Evolutionary conservation across 2,888 invertebrate genomes (phyloP), one percentile per base, ranked within the genome.

Genomic region (Lacanobia oleracea): DNA sequence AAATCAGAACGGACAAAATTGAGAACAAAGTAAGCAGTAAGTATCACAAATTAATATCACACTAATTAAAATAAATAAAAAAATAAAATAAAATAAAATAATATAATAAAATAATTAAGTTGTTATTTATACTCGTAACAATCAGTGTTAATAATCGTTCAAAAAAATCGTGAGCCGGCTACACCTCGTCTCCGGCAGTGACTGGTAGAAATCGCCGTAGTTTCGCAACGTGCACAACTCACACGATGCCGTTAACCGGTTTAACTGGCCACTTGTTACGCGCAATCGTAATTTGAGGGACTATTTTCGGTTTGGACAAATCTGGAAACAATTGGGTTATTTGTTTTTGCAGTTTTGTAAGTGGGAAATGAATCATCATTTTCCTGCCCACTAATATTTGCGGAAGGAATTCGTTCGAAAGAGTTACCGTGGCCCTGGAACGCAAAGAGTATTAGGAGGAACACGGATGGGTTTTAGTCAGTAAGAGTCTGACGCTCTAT

Each of bases 241-340:
- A 79, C 65, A 73, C 71, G 23, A 53, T 51, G 65, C 69, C 50
- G 59, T 69, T 70, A 69, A 70, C 72, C 73, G 71, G 77, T 73
- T 33, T 70, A 71, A 75, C 77, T 72, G 72, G 56, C 85, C 73
- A 83, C 75, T 83, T 79, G 83, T 80, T 85, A 85, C 83, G 61
- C 68, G 53, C 62, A 59, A 62, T 60, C 72, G 82, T 79, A 66
- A 72, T 81, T 70, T 71, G 81, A 77, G 75, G 60, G 57, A 45
- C 53, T 69, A 81, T 76, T 33, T 78, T 75, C 66, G 62, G 81
- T 66, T 78, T 66, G 50, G 65, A 54, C 62, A 70, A 76, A 78
- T 69, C 50, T 65, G 57, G 33, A 54, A 70, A 78, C 65, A 69
- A 66, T 69, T 76, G 61, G 48, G 45, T 57, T 18, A 14, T 65